Percentiles rank a stretch among this genome's conserved stretches.
phyloP scores from a whole-genome alignment of 92 coral and sea anemone genomes.

The Galaxea fascicularis region DNA sequence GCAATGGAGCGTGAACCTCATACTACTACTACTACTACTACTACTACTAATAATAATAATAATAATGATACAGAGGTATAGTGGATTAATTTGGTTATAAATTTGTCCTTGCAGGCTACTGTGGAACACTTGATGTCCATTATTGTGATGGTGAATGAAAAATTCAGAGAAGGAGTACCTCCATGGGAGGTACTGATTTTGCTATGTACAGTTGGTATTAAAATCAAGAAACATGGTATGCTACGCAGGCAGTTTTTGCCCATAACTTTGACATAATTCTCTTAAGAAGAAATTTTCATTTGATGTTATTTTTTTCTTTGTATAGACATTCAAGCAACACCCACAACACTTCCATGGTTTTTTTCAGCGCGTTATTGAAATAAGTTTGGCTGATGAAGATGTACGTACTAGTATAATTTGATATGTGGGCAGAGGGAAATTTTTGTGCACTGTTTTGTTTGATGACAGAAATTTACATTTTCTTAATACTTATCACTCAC shows the following conservation, averaged over 20 bases:
- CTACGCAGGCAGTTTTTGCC: neutral
- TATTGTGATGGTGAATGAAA: constrained; percentile 90
- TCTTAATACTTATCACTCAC: neutral
- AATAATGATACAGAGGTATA: neutral
- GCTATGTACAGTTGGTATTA: neutral
- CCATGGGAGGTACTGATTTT: constrained; percentile 89
- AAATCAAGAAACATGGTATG: neutral
- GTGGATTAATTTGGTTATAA: neutral
- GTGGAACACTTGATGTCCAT: constrained; percentile 91
- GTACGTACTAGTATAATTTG: constrained; percentile 3
- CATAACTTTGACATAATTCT: too few relatives aligned
- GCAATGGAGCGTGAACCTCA: too few relatives aligned
- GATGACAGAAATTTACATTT: neutral
- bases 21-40: too few relatives aligned
- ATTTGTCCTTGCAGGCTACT: constrained; percentile 68
- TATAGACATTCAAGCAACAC: constrained; percentile 82
- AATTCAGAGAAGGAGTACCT: constrained; percentile 96
- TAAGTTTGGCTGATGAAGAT: constrained; percentile 84
- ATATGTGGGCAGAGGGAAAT: too few relatives aligned
- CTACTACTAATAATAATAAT: too few relatives aligned
- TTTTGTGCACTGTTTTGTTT: too few relatives aligned
- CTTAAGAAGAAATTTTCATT: neutral
- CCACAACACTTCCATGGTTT: constrained; percentile 89
- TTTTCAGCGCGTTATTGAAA: constrained; percentile 82
- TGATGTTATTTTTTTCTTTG: neutral